phyloP scores from a whole-genome alignment of 2,888 invertebrate species.

The Papilio gigon region DNA sequence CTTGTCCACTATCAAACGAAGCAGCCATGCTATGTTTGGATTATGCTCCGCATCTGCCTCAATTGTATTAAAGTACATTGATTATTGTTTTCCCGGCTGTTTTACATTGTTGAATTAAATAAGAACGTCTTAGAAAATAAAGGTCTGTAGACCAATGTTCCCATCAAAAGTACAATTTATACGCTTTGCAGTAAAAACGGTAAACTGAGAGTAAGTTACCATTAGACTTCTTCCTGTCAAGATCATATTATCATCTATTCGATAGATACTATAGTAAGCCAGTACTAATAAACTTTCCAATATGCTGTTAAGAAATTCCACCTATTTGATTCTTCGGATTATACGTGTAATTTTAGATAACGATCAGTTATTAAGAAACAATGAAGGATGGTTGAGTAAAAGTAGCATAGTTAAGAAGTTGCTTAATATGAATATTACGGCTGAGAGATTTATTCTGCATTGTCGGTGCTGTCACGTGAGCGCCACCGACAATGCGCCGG shows the following conservation, averaged over 20 bases:
- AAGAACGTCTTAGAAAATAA: too few species aligned
- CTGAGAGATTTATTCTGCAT: conserved; percentile 42
- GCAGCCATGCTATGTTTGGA: conserved; percentile 17
- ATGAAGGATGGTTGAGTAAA: conserved; percentile 41
- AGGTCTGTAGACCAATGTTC: too few species aligned
- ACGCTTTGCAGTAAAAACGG: background rate
- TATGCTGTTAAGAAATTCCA: conserved; percentile 8
- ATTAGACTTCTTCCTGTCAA: background rate
- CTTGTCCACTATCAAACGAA: conserved; percentile 20
- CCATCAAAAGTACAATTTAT: too few species aligned
- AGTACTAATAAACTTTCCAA: background rate
- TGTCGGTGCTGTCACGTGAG: conserved; percentile 41
- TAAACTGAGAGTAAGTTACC: background rate
- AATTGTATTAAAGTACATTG: background rate
- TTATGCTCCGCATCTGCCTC: conserved; percentile 7
- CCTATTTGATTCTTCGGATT: conserved; percentile 12
- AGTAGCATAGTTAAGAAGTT: conserved; percentile 35
- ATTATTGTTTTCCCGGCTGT: background rate
- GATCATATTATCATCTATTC: background rate
- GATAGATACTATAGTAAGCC: too few species aligned
- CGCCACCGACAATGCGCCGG: background rate
- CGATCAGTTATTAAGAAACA: conserved; percentile 38
- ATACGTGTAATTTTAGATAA: conserved; percentile 24
- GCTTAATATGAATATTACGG: conserved; percentile 38
- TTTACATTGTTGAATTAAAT: background rate